Percentiles rank a stretch among this genome's conserved stretches.
These are phyloP conservation scores for Choloepus didactylus DNA, from an alignment of 2,797 vertebrate genomes.

Conservation along the genomic window DNA sequence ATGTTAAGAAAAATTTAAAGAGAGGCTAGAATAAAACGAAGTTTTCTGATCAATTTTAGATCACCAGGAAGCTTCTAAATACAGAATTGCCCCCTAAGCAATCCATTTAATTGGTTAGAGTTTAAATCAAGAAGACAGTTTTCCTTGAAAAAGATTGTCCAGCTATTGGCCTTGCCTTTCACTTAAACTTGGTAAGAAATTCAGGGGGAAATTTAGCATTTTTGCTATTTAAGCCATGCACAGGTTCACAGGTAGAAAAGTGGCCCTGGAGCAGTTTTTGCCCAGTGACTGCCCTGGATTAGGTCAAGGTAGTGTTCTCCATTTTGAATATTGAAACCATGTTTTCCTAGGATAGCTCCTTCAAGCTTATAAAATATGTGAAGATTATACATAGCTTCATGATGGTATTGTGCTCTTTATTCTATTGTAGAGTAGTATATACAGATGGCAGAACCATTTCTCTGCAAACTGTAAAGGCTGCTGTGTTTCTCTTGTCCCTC, in stretches of 20 bases:
- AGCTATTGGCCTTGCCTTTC: slow-evolving; percentile 62
- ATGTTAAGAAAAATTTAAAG: slow-evolving; percentile 67
- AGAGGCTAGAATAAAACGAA: slow-evolving; percentile 57
- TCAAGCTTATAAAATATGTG: neutral
- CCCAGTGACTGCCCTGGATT: neutral
- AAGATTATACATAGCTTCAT: neutral
- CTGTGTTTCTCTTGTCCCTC: neutral
- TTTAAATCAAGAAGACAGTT: slow-evolving; percentile 64
- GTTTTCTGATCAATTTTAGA: slow-evolving; percentile 64
- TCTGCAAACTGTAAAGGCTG: neutral
- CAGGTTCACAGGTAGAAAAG: slow-evolving; percentile 43
- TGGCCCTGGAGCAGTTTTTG: neutral
- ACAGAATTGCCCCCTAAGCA: slow-evolving; percentile 48
- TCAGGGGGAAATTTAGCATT: neutral
- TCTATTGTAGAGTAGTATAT: neutral
- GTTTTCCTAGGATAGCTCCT: neutral
- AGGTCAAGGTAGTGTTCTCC: neutral
- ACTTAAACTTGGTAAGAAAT: slow-evolving; percentile 60
- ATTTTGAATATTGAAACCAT: slow-evolving; percentile 6
- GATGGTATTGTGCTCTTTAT: neutral
- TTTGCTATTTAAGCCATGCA: neutral
- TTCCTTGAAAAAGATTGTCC: neutral
- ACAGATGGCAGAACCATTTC: slow-evolving; percentile 29
- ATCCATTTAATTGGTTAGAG: slow-evolving; percentile 60
- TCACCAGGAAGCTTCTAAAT: slow-evolving; percentile 67